Evolutionary conservation across 1,140 invertebrate species (phyloP), one percentile per base, ranked within the genome.

Genomic region (Trichomalopsis sarcophagae): DNA sequence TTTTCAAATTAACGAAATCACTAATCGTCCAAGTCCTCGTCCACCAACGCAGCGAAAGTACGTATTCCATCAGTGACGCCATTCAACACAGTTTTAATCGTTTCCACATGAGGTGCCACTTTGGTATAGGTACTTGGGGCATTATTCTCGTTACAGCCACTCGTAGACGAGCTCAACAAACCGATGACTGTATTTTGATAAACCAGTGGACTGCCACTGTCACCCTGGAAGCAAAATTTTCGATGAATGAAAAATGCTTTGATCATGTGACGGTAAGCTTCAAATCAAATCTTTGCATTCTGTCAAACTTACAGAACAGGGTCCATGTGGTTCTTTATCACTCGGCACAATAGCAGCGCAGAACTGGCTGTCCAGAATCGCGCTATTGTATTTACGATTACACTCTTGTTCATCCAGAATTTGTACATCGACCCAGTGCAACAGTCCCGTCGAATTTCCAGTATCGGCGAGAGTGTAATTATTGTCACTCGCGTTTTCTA

Each of bases 141-240:
- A 3, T 71, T 71, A 71, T 71, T 71, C 3, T 71, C 68, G 13
- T 71, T 33, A 33, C 68, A 71, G 2, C 30, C 68, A 30, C 1
- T 30, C 2, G 21, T 13, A 2, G 68, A 71, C 3, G 68, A 71
- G 23, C 10, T 71, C 5, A 71, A 10, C 27, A 71, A 11, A 2
- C 3, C 68, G 13, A 71, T 71, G 2, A 71, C 68, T 11, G 10
- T 71, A 6, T 27, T 71, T 30, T 71, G n/a, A 30, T 30, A 71
- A 27, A 71, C 68, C 11, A 71, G 27, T 30, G 68, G 68, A 71
- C 68, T 71, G 27, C 68, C 68, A 30, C 68, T 71, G 27, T 71
- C 68, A 71, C 68, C 68, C 27, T 71, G 23, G 9, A 33, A 10
- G 14, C 23, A 30, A 71, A 44, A 44, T 9, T 10, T 44, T 0